Base-by-base conservation (phyloP, 2,113 vertebrate species). In the Anolis carolinensis region DNA sequence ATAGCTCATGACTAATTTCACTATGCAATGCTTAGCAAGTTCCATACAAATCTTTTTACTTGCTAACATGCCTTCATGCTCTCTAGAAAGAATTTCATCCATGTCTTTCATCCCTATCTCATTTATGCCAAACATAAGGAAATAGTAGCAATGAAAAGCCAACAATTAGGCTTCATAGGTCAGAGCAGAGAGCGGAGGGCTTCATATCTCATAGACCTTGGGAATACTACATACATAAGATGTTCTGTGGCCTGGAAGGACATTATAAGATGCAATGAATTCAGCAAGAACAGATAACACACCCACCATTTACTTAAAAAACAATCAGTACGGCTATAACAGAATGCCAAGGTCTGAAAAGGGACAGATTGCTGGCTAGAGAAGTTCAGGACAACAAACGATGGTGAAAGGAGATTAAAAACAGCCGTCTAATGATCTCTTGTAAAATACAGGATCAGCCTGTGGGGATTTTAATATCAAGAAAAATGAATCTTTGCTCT, bases 101-200 rank as follows among this genome's bases (percentile, higher is more conserved):
- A 92, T 90, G 90, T 92, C 93, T 94, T 94, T 93, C 86, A 89
- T 94, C 92, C 91, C 88, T 85, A 65, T 89, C 91, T 94, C 94
- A 92, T 94, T 91, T 92, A 88, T 92, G 93, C 91, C 90, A 93
- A 88, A 92, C 90, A 89, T 87, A 88, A 92, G 89, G 90, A 94
- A 94, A 89, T 83, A 86, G 80, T 65, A 92, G 88, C 90, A 92
- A 87, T 93, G 93, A 94, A 91, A 91, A 94, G 23, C 36, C 62
- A 81, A 68, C 27, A 20, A 8, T 20, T 68, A 48, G 89, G 87
- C 94, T 89, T 91, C 39, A 0, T 87, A 88, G 92, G 89, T 83
- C 87, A 93, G 79, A 91, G 91, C 27, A 67, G 79, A 1, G 44
- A 36, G 16, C 30, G 27, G 39, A 44, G 27, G 79, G 25, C 79